Base-by-base conservation (phyloP, 2,888 invertebrate species). In the Parasteatoda lunata region DNA sequence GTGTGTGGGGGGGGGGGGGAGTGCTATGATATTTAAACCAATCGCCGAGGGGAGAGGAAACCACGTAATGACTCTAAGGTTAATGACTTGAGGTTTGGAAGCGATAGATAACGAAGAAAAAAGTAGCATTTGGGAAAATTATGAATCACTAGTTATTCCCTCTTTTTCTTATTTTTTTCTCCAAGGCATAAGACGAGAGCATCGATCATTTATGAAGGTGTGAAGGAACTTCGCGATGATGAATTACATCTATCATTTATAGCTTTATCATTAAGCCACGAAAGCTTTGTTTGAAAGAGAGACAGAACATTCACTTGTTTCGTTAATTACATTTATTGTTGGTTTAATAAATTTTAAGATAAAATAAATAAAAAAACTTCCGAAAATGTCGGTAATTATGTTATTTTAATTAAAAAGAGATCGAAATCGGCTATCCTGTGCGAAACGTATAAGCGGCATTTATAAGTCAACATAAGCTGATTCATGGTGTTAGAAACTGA, bases 51-150 rank as follows among this genome's bases (percentile, higher is more conserved):
- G 52, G 54, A 73, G 15, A 52, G 80, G 68, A 49, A 59, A 51
- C 52, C 59, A 15, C 59, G 83, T 72, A 71, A 83, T 83, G 83
- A 77, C 71, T 66, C 71, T 59, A 64, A 77, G 83, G 83, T 83
- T 83, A 83, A 83, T 83, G 83, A 83, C 83, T 52, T 83, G 81
- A n/a, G 54, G 54, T 70, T 45, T 65, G 15, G n/a, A 13, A 8
- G 54, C 11, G 30, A 13, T 13, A 45, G 9, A 54, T 13, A 52
- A 73, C 30, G 64, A 79, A 79, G 68, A 8, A 15, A 68, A 68
- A 11, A 59, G 59, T n/a, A n/a, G 59, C 59, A n/a, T 9, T 59
- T 59, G 59, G 59, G 59, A 59, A n/a, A 30, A n/a, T n/a, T n/a
- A 59, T 59, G 8, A 59, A 30, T 30, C 30, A 30, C n/a, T 59